Base-by-base conservation (phyloP, 23 tunicate species). In the Halocynthia aurantium region DNA sequence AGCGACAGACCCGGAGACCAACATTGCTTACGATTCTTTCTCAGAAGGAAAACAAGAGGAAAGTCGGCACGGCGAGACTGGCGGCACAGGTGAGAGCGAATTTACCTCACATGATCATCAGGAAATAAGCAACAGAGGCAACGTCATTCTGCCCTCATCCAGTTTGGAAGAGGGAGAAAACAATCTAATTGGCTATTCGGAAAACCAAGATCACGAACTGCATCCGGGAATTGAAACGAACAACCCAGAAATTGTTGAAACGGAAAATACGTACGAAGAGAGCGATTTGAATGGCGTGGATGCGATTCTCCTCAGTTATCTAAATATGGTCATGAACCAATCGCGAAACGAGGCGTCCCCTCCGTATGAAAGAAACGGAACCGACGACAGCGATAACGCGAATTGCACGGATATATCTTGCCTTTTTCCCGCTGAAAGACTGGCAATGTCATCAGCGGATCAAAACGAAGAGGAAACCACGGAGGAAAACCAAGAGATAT, bases 221-320 rank as follows among this genome's bases (percentile, higher is more conserved):
- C 15, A 58, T 58, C 63, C 15, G 17, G 15, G 17, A 13, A n/a
- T 13, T 1, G 63, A n/a, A 58, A 58, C 17, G 15, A n/a, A 58
- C n/a, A 58, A 58, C 63, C 17, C 63, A n/a, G 63, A 13, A 58
- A 58, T 15, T 58, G 63, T n/a, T 58, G 70, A 65, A 65, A 9
- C 6, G 19, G 70, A 65, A 9, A 65, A 31, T 31, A 31, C 15
- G 49, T 9, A 65, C 15, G 70, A 65, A 11, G 19, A 9, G 22
- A 9, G 49, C 70, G 70, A 65, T 10, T 40, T 65, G 1, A 65
- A 15, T 15, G 70, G 70, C 19, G 10, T 65, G 15, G 70, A 65
- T 5, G 70, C 70, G 5, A 49, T 65, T 49, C 70, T 65, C 31
- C 70, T 65, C 70, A 65, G 70, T 65, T 65, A 20, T 20, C 31